phyloP scores from a whole-genome alignment of 2,888 invertebrate species.

The Torymus auratus region DNA sequence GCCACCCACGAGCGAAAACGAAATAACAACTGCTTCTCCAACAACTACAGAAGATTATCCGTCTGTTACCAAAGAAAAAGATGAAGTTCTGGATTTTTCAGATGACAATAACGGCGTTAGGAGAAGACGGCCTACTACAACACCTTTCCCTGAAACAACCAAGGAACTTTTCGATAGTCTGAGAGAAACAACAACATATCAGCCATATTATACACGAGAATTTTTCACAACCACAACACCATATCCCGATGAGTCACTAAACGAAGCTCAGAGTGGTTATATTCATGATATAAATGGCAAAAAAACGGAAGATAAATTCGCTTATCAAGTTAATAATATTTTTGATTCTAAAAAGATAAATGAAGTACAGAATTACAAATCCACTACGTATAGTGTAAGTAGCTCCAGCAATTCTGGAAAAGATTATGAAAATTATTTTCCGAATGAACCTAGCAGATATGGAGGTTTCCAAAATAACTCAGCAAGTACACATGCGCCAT shows the following conservation, averaged over 20 bases:
- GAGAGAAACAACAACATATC: conserved; percentile 62
- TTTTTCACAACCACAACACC: conserved; percentile 64
- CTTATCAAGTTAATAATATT: conserved; percentile 78
- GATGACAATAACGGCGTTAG: conserved; percentile 79
- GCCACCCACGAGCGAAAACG: conserved; percentile 79
- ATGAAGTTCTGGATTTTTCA: conserved; percentile 87
- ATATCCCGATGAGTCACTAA: conserved; percentile 59
- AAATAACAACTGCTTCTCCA: conserved; percentile 67
- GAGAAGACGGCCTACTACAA: conserved; percentile 68
- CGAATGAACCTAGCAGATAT: conserved; percentile 68
- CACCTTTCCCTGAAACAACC: conserved; percentile 57
- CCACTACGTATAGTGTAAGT: conserved; percentile 59
- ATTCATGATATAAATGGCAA: conserved; percentile 43
- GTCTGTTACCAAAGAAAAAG: conserved; percentile 82
- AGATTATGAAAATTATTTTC: conserved; percentile 71
- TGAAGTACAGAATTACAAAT: conserved; percentile 60
- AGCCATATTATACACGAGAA: conserved; percentile 63
- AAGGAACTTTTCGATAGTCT: conserved; percentile 20
- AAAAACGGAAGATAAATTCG: conserved; percentile 67
- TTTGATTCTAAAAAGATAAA: conserved; percentile 67
- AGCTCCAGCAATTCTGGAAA: conserved; percentile 58
- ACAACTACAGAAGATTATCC: conserved; percentile 78
- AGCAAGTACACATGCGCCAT: conserved; percentile 74
- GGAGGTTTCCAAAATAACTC: conserved; percentile 77
- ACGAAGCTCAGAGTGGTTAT: conserved; percentile 59